Conservation (phyloP, 2,113 vertebrate genomes). For the Xerus inauris region DNA sequence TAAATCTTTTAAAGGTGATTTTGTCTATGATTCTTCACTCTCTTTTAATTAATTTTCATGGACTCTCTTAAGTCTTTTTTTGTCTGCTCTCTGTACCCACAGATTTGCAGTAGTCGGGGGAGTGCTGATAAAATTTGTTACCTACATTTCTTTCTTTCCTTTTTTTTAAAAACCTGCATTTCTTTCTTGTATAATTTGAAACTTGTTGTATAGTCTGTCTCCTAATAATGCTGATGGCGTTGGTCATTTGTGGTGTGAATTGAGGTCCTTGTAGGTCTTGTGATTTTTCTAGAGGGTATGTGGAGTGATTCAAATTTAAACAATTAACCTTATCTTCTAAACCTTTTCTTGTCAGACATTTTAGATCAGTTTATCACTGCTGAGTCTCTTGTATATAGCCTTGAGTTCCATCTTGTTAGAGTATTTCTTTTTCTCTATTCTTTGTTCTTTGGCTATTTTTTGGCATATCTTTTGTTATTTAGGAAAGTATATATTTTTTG, state of each 20-base stretch:
- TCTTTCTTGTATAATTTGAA: not conserved
- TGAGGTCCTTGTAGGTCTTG: not conserved
- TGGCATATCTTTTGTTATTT: not conserved
- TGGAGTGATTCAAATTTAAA: not conserved
- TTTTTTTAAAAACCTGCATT: not conserved
- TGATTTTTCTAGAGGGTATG: not conserved
- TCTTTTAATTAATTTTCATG: not conserved
- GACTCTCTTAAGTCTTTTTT: not conserved
- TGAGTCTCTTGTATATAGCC: not conserved
- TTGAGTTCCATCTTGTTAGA: not conserved
- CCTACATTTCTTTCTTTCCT: not conserved
- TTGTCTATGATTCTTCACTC: not conserved
- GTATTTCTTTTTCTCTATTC: not conserved
- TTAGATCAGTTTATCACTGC: not conserved
- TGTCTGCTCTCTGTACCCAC: not conserved
- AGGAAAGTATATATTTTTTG: too few relatives aligned
- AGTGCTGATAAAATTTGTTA: not conserved
- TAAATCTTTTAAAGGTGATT: not conserved
- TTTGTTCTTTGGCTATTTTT: conserved; percentile 21
- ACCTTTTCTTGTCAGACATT: not conserved
- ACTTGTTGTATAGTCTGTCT: not conserved
- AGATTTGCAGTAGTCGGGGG: not conserved
- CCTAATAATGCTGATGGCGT: not conserved
- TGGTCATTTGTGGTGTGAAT: not conserved
- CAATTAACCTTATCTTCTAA: not conserved